Conservation (phyloP, 2,888 invertebrate genomes). For the Dynastes grantii region DNA sequence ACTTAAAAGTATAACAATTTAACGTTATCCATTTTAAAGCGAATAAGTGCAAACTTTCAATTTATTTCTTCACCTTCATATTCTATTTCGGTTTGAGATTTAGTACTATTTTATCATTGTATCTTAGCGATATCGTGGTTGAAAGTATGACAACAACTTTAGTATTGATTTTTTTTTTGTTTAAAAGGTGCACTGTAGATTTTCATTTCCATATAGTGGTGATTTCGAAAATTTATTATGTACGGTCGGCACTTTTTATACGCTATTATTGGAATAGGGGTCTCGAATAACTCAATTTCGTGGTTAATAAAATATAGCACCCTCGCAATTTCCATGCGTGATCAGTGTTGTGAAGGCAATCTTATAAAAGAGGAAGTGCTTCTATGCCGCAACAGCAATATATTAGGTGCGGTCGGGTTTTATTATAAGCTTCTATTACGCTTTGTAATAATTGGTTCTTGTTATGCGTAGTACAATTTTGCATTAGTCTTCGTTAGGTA, state of each 20-base stretch:
- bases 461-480: too few species aligned
- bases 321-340: slow-evolving; percentile 50
- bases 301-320: slow-evolving; percentile 56
- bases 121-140: too few species aligned
- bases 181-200: background rate
- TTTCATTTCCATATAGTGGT: slow-evolving; percentile 16
- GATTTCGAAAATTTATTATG: slow-evolving; percentile 27
- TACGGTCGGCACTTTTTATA: slow-evolving; percentile 26
- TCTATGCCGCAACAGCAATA: slow-evolving; percentile 13
- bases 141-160: too few species aligned
- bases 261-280: slow-evolving; percentile 44
- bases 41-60: too few species aligned
- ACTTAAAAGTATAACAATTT: too few species aligned
- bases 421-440: slow-evolving; percentile 43
- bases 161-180: too few species aligned
- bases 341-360: slow-evolving; percentile 40
- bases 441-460: background rate
- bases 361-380: slow-evolving; percentile 33
- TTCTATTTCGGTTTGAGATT: too few species aligned
- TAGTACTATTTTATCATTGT: too few species aligned
- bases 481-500: too few species aligned
- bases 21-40: too few species aligned
- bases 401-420: slow-evolving; percentile 34
- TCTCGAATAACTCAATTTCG: slow-evolving; percentile 54
- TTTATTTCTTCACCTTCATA: too few species aligned